phyloP scores from a whole-genome alignment of 2,113 vertebrate genomes.

The Tragelaphus buxtoni region DNA sequence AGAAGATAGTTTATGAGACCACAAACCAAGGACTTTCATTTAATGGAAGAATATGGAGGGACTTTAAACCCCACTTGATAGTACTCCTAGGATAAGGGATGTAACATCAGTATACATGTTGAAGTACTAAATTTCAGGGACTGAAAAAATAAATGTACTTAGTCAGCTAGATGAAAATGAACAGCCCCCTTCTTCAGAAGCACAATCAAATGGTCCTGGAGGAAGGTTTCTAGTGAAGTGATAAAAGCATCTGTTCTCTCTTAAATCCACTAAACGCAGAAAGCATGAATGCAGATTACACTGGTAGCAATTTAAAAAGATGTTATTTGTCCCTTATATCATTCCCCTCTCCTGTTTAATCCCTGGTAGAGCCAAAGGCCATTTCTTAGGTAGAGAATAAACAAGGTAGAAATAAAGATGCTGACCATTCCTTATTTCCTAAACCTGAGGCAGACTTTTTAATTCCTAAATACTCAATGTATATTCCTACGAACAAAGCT shows the following conservation, averaged over 20 bases:
- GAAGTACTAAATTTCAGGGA: not conserved
- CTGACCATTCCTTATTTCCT: not conserved
- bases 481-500: not conserved
- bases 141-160: not conserved
- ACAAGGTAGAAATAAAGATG: not conserved
- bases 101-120: too few species aligned
- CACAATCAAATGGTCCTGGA: not conserved
- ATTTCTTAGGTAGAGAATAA: not conserved
- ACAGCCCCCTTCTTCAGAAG: not conserved
- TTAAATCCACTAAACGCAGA: not conserved
- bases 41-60: not conserved
- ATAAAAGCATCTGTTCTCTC: not conserved
- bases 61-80: not conserved
- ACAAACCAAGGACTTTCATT: not conserved
- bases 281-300: not conserved
- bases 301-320: not conserved
- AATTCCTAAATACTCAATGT: not conserved
- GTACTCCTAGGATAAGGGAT: not conserved
- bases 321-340: not conserved
- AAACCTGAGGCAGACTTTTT: not conserved
- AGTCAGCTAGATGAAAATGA: not conserved
- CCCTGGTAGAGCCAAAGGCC: not conserved
- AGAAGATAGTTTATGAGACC: not conserved
- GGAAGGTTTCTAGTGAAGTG: not conserved
- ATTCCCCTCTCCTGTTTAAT: not conserved